Conservation (phyloP, 2,113 vertebrate species). For the Pygoscelis adeliae region DNA sequence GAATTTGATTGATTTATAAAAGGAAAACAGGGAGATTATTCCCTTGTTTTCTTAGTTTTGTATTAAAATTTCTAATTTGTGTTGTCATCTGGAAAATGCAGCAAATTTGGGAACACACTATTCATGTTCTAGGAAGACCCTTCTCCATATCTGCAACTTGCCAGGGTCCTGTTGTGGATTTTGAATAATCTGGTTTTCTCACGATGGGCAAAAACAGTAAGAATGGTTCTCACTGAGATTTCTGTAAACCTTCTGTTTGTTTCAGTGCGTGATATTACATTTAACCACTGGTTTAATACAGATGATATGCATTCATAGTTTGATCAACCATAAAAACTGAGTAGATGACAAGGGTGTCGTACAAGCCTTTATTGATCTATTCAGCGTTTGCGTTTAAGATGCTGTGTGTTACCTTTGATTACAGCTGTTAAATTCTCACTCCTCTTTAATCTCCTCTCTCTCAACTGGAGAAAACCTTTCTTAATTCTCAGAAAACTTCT, state of each 20-base stretch:
- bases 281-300: not conserved
- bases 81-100: not conserved
- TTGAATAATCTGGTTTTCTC: not conserved
- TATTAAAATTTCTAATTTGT: not conserved
- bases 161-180: accelerated
- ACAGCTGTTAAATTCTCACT: not conserved
- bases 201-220: not conserved
- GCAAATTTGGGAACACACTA: not conserved
- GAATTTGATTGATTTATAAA: not conserved
- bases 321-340: not conserved
- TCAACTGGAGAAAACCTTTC: not conserved
- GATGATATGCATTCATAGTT: not conserved
- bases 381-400: not conserved
- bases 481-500: constrained; percentile 17
- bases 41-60: not conserved
- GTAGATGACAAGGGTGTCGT: not conserved
- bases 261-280: not conserved
- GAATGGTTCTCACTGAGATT: not conserved
- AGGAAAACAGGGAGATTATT: not conserved
- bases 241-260: not conserved
- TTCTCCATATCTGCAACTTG: not conserved
- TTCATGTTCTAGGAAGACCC: not conserved
- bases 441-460: not conserved
- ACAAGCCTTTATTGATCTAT: not conserved
- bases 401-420: not conserved